These are phyloP conservation scores for Parapsyche elsis DNA, from an alignment of 1,140 invertebrate genomes.

Conservation along the genomic window DNA sequence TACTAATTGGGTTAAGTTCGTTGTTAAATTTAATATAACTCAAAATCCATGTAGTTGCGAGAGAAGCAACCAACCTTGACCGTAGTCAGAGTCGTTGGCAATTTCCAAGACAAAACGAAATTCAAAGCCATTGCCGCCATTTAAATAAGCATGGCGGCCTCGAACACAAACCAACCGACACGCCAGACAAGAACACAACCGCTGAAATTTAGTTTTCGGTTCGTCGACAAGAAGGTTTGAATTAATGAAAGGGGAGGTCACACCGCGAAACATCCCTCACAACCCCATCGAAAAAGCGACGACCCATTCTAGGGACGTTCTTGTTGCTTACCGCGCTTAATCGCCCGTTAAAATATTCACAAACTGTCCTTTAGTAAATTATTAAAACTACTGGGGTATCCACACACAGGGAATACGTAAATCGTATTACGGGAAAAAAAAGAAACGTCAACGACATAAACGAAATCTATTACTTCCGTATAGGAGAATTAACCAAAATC, in stretches of 20 bases:
- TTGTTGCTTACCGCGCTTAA: not conserved
- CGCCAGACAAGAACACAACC: not conserved
- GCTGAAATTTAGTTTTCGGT: not conserved
- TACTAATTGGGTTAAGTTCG: not conserved
- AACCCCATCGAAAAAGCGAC: not conserved
- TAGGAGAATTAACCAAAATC: no score
- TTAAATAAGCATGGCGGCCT: not conserved
- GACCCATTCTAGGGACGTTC: not conserved
- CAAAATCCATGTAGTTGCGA: no score
- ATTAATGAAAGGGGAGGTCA: constrained; percentile 5
- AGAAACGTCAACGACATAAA: no score
- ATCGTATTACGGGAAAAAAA: no score
- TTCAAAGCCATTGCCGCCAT: not conserved
- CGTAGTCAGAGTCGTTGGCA: no score
- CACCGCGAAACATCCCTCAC: not conserved
- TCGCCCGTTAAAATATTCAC: constrained; percentile 15
- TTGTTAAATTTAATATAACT: no score
- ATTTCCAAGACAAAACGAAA: not conserved
- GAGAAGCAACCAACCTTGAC: no score
- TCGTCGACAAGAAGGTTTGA: not conserved
- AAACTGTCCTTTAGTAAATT: not conserved
- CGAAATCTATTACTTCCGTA: no score
- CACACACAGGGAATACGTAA: no score
- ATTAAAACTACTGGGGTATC: no score
- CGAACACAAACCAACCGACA: not conserved